Evolutionary conservation across 2,113 vertebrate genomes (phyloP), one percentile per base, ranked within the genome.

Genomic region (Ancistrus triradiatus): DNA sequence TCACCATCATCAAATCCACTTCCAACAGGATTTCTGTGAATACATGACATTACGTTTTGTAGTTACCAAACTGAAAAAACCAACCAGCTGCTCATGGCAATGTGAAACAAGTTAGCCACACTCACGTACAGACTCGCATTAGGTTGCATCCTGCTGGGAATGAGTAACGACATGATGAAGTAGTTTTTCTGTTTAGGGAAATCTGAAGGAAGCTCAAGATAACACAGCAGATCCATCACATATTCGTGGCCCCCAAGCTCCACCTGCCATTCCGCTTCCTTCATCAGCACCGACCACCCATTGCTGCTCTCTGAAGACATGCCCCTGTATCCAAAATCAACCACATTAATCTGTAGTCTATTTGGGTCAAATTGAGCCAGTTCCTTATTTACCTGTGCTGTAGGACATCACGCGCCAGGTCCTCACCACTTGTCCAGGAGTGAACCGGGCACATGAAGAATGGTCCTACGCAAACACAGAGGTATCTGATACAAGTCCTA

Each of bases 161-260:
- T 86, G 42, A 92, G 92, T 1, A 90, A 84, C 0, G 91, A 89
- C 1, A 97, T 73, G 24, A 97, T 85, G 79, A 98, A 98, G 79
- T 92, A 94, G 56, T 91, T 93, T 74, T 87, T 95, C 83, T 89
- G 91, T 68, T 90, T 91, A 40, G 95, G 95, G 60, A 99, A 98
- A 70, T 89, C 88, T 1, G 76, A 55, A 17, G 88, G 87, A 57
- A 98, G 85, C 79, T 99, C 96, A 0, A 98, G 81, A 77, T 96
- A 88, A 0, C 94, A 95, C 80, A 99, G 68, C 51, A 98, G 83
- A 74, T 98, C 96, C 74, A 98, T 78, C 42, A 97, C 88, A 0
- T 95, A 95, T 81, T 98, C 95, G 0, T 95, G 93, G 14, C 96
- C 96, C 0, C 93, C 92, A 59, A 98, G 85, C 75, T 98, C 95